Base-by-base conservation (phyloP, 2,797 vertebrate species). In the Salarias fasciatus region DNA sequence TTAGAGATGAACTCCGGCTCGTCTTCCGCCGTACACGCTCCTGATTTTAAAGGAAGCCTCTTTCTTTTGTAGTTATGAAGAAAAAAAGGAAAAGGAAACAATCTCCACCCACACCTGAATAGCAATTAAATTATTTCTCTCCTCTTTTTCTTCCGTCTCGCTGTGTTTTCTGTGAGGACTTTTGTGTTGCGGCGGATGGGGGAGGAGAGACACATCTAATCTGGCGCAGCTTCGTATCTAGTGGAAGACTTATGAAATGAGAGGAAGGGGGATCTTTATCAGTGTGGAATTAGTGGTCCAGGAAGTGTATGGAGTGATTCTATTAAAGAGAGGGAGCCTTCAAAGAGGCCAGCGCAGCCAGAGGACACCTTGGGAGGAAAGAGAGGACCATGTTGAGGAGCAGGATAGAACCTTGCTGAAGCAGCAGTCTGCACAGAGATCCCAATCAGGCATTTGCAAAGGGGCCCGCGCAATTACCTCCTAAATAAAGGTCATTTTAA, bases 341-440 rank as follows among this genome's bases (percentile, higher is more conserved):
- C 94, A 95, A 95, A 96, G 94, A 93, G 84, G 79, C 84, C 63
- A 91, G 91, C 91, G 84, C 93, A 92, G 94, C 91, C 92, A 94
- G 94, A 97, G 96, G 92, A 98, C 96, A 99, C 96, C 96, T 98
- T 98, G 96, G 94, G 93, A 95, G 94, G 94, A 94, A 94, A 95
- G 92, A 95, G 15, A 93, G 93, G 95, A 95, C 94, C 94, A 95
- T 87, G 93, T 61, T 81, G 85, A 89, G 88, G 94, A 94, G 93
- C 93, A 92, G 73, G 93, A 93, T 93, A 92, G 94, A 94, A 94
- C 95, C 94, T 87, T 96, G 97, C 97, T 99, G 96, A 99, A 94
- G 85, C 95, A 97, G 97, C 97, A 96, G 88, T 96, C 94, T 94
- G 90, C 72, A 60, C 83, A 88, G 90, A 79, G 96, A 98, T 98